Conservation (phyloP, 1,140 invertebrate genomes). For the Hypsibius dujardini region DNA sequence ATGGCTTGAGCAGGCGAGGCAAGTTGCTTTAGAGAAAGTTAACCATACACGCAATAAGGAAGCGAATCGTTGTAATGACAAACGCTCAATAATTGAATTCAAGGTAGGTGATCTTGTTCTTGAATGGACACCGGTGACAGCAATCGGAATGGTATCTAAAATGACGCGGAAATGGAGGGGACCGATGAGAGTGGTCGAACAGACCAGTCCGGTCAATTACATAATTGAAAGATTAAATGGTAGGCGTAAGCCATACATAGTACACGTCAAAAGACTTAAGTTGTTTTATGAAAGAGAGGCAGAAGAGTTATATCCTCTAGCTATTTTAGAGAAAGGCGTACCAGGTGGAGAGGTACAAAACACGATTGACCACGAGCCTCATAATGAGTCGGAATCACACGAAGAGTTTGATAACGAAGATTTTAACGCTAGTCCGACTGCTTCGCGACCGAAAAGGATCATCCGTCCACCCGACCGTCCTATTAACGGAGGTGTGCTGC, state of each 20-base stretch:
- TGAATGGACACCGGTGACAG: neutral
- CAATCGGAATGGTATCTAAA: neutral
- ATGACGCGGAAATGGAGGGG: neutral
- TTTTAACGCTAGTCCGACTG: too few relatives aligned
- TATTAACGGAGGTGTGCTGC: too few relatives aligned
- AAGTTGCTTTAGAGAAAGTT: conserved; percentile 1
- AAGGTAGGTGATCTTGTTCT: neutral
- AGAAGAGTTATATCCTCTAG: too few relatives aligned
- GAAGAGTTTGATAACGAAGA: too few relatives aligned
- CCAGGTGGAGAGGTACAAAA: too few relatives aligned
- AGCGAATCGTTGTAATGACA: neutral
- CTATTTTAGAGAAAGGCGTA: too few relatives aligned
- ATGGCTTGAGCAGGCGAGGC: neutral
- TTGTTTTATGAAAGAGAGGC: neutral
- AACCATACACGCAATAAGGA: neutral
- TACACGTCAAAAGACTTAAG: neutral
- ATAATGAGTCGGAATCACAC: too few relatives aligned
- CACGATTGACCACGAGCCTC: too few relatives aligned
- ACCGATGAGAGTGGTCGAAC: neutral
- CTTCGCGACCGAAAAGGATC: too few relatives aligned
- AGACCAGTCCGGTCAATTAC: conserved; percentile 1
- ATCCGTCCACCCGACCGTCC: too few relatives aligned
- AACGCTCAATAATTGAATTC: neutral
- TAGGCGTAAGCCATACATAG: neutral
- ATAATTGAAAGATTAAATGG: neutral